Base-by-base conservation (phyloP, 2,113 vertebrate species). In the Lophura nycthemera region DNA sequence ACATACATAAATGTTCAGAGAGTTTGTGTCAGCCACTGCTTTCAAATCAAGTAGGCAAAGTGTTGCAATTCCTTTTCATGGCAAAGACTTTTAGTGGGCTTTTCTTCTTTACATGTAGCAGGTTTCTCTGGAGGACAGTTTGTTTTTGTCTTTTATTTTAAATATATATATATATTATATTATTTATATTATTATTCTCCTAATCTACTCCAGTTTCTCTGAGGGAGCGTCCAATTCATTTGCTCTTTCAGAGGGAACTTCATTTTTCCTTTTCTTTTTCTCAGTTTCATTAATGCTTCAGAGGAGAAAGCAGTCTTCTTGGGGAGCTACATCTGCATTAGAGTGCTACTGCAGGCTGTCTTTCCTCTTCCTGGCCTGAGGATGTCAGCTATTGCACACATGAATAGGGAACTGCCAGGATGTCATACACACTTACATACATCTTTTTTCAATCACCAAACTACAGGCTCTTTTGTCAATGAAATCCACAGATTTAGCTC, bases 31-130 rank as follows among this genome's bases (percentile, higher is more conserved):
- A 92, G 43, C 5, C 22, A 74, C 61, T 76, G 34, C 36, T 95
- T 91, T 85, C 79, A 88, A 79, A 89, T 86, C 16, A 15, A 38
- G 30, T 36, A 32, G 40, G 42, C 48, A 73, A 56, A 81, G 66
- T 13, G 48, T 1, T 63, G 24, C 8, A 42, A 47, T 40, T 32
- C 16, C 34, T 82, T 42, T 67, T 43, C 47, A 57, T 16, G n/a
- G 54, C 27, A 40, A 70, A 30, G 36, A 29, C 42, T 69, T 88
- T 43, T 34, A 54, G 14, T 6, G 57, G 30, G 21, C 86, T 63
- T 76, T 77, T 50, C 11, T 10, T 6, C n/a, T 85, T 83, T 60
- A 72, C 63, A 71, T 24, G 18, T 8, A 40, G 14, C 4, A 36
- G 20, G 8, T 82, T 87, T 82, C 38, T 14, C 40, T 52, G 19